Evolutionary conservation across 2,113 vertebrate genomes (phyloP), one percentile per base, ranked within the genome.

Genomic region (Asarcornis scutulata): DNA sequence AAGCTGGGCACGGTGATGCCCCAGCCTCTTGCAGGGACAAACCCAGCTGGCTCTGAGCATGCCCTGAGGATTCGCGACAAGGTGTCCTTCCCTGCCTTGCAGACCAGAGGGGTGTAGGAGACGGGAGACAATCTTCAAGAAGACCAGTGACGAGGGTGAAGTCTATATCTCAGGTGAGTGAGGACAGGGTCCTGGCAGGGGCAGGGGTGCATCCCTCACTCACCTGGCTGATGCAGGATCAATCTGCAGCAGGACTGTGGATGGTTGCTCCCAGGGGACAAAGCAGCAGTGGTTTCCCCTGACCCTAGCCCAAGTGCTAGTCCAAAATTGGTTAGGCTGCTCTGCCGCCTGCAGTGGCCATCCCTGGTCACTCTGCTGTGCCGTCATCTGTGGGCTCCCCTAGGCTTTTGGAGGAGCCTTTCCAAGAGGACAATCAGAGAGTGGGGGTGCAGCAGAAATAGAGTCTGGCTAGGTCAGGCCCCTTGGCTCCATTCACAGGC

Each of bases 91-190:
- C 3, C 40, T 96, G 21, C 93, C 95, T 92, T 93, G 50, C 94
- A 97, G 96, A 46, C 78, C 67, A 0, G 11, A 0, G 13, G 20
- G 4, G 12, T 97, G 95, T 46, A 55, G 50, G 75, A 96, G 76
- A 25, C 40, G 21, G 1, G 21, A 73, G 23, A 6, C 8, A 0
- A 76, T 76, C 89, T 96, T 93, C 87, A 71, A 40, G 63, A 72
- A 40, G 64, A 74, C 46, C 29, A 40, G 4, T 1, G 21, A 0
- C 4, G 34, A 1, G 2, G 63, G 27, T 23, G 78, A 94, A 88
- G 94, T 89, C 78, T 7, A 83, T 89, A 68, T 88, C 52, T 5
- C 75, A 13, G 96, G 96, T 96, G 91, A 97, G 94, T 87, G 14
- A 21, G 38, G 50, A 55, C 71, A 1, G 3, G 13, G 8, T 22